Conservation (phyloP, 2,888 invertebrate genomes). For the Eucriotettix oculatus region DNA sequence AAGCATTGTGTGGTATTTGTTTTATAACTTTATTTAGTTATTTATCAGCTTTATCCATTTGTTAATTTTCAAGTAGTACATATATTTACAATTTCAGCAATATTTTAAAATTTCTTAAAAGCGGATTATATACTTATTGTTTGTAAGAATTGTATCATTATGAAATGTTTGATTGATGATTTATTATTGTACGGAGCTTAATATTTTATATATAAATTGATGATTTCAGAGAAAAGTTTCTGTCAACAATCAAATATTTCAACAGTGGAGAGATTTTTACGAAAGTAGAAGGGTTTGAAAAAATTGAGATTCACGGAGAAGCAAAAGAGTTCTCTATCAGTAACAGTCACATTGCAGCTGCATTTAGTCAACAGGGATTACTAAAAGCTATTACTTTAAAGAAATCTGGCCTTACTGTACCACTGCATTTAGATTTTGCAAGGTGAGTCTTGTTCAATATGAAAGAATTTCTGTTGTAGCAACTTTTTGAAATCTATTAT, state of each 20-base stretch:
- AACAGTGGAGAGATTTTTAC: slow-evolving; percentile 5
- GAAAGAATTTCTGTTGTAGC: background rate
- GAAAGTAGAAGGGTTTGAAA: slow-evolving; percentile 24
- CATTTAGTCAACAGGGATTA: slow-evolving; percentile 50
- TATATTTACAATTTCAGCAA: too few species aligned
- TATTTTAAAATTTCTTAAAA: too few species aligned
- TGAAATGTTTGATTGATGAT: background rate
- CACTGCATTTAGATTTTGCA: slow-evolving; percentile 62
- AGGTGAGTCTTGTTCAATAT: slow-evolving; percentile 26
- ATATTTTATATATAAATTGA: background rate
- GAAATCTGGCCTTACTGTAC: slow-evolving; percentile 29
- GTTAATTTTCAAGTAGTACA: too few species aligned
- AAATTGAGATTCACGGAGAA: slow-evolving; percentile 26
- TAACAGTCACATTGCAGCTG: slow-evolving; percentile 34
- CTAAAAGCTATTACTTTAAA: slow-evolving; percentile 45
- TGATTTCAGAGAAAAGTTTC: slow-evolving; percentile 3
- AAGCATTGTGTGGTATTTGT: too few species aligned
- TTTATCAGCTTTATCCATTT: too few species aligned
- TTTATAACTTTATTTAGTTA: too few species aligned
- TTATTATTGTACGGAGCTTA: background rate
- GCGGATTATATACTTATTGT: too few species aligned
- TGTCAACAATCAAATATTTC: slow-evolving; percentile 4
- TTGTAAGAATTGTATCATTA: too few species aligned
- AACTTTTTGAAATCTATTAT: background rate
- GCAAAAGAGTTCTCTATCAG: slow-evolving; percentile 36